Base-by-base conservation (phyloP, 2,888 invertebrate genomes). In the Tyria jacobaeae region DNA sequence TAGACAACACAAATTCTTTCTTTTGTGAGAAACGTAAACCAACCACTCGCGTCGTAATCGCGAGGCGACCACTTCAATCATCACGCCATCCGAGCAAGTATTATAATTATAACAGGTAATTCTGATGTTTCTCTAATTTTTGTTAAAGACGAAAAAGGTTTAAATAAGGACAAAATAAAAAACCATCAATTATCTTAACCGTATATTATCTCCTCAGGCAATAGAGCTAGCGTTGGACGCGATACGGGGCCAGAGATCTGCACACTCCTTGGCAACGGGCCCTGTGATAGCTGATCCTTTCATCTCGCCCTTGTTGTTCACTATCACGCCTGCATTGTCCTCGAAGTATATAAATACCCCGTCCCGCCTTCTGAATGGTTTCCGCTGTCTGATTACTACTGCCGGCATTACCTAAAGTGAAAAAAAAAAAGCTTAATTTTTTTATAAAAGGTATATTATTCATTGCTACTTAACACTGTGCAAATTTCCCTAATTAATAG, bases 251-350 rank as follows among this genome's bases (percentile, higher is more conserved):
- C 99, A 99, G 77, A 99, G 95, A 93, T 99, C 99, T 60, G 99
- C 99, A 94, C 99, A 99, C 94, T 99, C 99, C 94, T 99, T 99
- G 34, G 99, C 99, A 35, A 99, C 99, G 59, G 99, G 99, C 75
- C 99, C 99, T 55, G 99, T 99, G 88, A 99, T 99, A 68, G 99
- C 99, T 21, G 99, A 99, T 66, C 99, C 99, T 94, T 99, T 99
- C 99, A 99, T 99, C 95, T 99, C 99, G 69, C 99, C 99, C 94
- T 99, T 99, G 91, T 99, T 99, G 92, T 99, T 99, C 60, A 99
- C 99, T 90, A 99, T 99, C 54, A 99, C 99, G 59, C 99, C 99
- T 27, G 99, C 99, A 93, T 99, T 99, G 91, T 99, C 99, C 91
- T 99, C 99, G 91, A 99, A 99, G 94, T 99, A 99, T 94, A 99